A percentile compares a stretch with the other conserved stretches of the same genome.
These are phyloP conservation scores for Trachurus trachurus DNA, from an alignment of 2,797 vertebrate genomes.

Conservation along the genomic window DNA sequence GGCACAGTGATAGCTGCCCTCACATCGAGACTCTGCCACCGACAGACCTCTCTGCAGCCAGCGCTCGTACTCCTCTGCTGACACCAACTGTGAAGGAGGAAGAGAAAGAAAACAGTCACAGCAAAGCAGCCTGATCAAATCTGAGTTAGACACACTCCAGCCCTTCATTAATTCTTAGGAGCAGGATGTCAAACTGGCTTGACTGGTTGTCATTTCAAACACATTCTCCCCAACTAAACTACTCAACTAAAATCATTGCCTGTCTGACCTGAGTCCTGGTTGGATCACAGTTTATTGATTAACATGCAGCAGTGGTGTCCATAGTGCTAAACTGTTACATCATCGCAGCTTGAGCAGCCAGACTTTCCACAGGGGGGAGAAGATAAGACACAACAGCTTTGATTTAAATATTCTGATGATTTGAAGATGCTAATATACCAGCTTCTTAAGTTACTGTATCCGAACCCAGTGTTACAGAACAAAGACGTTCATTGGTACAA, in stretches of 20 bases:
- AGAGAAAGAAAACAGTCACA: neutral
- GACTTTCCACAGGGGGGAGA: neutral
- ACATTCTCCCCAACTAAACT: neutral
- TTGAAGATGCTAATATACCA: neutral
- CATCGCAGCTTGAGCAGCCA: neutral
- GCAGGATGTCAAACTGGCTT: neutral
- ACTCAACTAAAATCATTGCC: neutral
- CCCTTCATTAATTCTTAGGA: neutral
- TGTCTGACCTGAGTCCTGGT: neutral
- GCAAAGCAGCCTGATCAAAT: neutral
- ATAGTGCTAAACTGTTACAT: neutral
- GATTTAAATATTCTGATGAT: constrained; percentile 4
- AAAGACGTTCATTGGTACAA: constrained; percentile 16
- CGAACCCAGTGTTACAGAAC: neutral
- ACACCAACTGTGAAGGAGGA: constrained; percentile 83
- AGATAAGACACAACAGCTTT: neutral
- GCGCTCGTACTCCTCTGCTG: constrained; percentile 87
- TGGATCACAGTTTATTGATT: constrained; percentile 1
- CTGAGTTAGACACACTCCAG: too few relatives aligned
- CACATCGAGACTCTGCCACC: constrained; percentile 90
- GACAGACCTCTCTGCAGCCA: constrained; percentile 90
- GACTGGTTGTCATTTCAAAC: neutral
- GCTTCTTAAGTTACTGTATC: neutral
- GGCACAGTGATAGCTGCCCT: constrained; percentile 91
- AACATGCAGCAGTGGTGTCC: constrained; percentile 6